Percentiles rank a stretch among this genome's conserved stretches.
phyloP scores from a whole-genome alignment of 1,140 invertebrate genomes.

The Lamellibrachia luymesi region DNA sequence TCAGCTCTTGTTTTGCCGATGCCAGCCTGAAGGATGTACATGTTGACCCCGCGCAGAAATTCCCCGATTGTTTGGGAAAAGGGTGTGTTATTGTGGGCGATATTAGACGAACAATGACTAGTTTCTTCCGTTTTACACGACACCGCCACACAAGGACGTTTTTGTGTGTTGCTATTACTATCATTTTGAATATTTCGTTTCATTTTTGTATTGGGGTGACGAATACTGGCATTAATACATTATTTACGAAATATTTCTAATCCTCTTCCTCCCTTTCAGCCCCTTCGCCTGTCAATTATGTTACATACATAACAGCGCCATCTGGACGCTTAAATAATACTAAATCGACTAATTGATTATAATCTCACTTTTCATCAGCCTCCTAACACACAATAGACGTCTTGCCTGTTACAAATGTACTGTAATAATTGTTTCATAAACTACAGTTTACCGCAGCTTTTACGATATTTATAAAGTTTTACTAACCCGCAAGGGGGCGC shows the following conservation, averaged over 20 bases:
- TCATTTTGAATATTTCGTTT: not conserved
- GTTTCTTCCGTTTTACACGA: not conserved
- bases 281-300: not conserved
- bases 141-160: not conserved
- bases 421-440: not conserved
- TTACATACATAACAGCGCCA: not conserved
- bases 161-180: not conserved
- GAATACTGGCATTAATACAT: not conserved
- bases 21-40: constrained; percentile 45
- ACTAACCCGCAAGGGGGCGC: not conserved
- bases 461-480: not conserved
- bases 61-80: not conserved
- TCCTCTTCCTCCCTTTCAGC: not conserved
- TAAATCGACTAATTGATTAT: not conserved
- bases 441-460: not conserved
- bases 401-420: no score
- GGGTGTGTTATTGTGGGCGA: not conserved
- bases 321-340: not conserved
- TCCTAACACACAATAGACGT: not conserved
- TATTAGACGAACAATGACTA: not conserved
- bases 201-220: not conserved
- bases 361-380: not conserved
- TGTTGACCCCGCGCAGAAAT: constrained; percentile 18
- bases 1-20: constrained; percentile 50
- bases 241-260: not conserved